A percentile compares a stretch with the other conserved stretches of the same genome.
These are phyloP conservation scores for Ornithoptera alexandrae DNA, from an alignment of 2,888 invertebrate species.

Conservation along the genomic window DNA sequence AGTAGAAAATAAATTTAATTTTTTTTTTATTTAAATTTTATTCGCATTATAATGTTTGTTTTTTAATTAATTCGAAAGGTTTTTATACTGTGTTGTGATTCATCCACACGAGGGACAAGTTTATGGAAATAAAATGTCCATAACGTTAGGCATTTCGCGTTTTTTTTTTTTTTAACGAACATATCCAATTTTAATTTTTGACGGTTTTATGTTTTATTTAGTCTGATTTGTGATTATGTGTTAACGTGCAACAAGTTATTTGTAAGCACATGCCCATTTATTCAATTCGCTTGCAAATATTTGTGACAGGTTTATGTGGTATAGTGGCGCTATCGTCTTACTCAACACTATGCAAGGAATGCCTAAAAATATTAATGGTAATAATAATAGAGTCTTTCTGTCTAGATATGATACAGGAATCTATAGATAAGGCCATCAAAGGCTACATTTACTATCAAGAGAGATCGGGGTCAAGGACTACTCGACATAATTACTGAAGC, in stretches of 20 bases:
- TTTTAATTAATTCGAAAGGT: constrained; percentile 1
- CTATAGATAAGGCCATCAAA: too few relatives aligned
- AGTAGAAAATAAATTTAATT: too few relatives aligned
- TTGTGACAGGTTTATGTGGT: neutral
- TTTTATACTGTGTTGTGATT: neutral
- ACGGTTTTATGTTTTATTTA: constrained; percentile 6
- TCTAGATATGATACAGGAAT: too few relatives aligned
- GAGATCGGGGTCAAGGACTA: too few relatives aligned
- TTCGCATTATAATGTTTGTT: neutral
- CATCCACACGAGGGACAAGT: neutral
- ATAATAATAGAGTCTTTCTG: neutral
- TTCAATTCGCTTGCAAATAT: neutral
- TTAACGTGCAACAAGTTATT: constrained; percentile 2
- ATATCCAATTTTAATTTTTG: constrained; percentile 4
- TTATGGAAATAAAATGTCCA: constrained; percentile 17
- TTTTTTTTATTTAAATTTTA: too few relatives aligned
- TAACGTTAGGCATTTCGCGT: constrained; percentile 1
- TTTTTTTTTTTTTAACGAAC: neutral
- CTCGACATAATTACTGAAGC: too few relatives aligned
- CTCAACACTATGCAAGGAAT: neutral
- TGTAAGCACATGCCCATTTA: neutral
- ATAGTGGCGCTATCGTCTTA: neutral
- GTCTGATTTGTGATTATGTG: constrained; percentile 4
- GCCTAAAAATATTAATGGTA: neutral
- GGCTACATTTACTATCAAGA: too few relatives aligned